phyloP scores from a whole-genome alignment of 2,888 invertebrate genomes.

The Nymphalis c-album region DNA sequence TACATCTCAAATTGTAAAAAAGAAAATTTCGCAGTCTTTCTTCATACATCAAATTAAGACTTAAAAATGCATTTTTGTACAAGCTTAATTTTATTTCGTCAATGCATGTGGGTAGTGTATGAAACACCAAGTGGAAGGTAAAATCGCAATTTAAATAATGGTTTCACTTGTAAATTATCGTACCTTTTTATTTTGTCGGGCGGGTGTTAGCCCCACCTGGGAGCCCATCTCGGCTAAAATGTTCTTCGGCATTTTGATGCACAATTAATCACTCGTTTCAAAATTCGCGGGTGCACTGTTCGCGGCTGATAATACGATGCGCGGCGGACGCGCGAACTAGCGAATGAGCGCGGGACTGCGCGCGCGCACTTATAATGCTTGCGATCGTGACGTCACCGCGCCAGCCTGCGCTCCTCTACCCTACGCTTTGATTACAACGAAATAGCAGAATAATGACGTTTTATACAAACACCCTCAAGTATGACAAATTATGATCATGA shows the following conservation, averaged over 20 bases:
- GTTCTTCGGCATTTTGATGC: conserved; percentile 73
- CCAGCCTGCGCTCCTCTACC: conserved; percentile 35
- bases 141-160: background rate
- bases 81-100: background rate
- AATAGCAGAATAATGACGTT: background rate
- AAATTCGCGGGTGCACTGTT: conserved; percentile 49
- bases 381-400: conserved; percentile 54
- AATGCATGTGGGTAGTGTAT: background rate
- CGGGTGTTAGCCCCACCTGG: conserved; percentile 74
- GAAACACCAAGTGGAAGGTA: background rate
- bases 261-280: conserved; percentile 46
- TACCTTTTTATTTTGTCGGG: conserved; percentile 69
- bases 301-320: conserved; percentile 56
- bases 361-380: conserved; percentile 59
- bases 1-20: conserved; percentile 28
- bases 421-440: conserved; percentile 14
- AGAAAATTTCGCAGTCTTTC: conserved; percentile 25
- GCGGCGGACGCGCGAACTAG: conserved; percentile 60
- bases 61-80: background rate
- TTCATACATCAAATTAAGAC: background rate
- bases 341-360: conserved; percentile 61
- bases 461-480: background rate
- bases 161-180: conserved; percentile 32
- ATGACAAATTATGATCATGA: background rate
- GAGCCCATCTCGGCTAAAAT: conserved; percentile 77